Percentiles rank a stretch among this genome's conserved stretches.
These are phyloP conservation scores for Mystacides longicornis DNA, from an alignment of 2,888 invertebrate species.

Conservation along the genomic window DNA sequence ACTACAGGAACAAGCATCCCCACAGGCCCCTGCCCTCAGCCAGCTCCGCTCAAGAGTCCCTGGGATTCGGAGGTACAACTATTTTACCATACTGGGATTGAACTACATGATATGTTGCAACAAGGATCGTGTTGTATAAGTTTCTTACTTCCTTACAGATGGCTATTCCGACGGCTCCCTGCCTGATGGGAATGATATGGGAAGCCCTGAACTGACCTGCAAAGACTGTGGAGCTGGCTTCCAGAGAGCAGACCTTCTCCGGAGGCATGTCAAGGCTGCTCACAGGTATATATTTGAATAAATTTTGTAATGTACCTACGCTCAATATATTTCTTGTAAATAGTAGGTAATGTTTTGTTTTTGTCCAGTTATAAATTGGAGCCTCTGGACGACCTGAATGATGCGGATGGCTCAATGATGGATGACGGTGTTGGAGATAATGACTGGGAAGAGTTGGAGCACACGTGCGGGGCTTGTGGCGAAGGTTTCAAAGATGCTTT, in stretches of 20 bases:
- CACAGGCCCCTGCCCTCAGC: constrained; percentile 32
- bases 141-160: constrained; percentile 9
- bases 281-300: no score
- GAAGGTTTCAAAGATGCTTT: constrained; percentile 69
- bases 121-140: no score
- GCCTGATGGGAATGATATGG: constrained; percentile 11
- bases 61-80: neutral
- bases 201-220: constrained; percentile 47
- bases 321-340: no score
- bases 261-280: constrained; percentile 58
- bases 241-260: constrained; percentile 66
- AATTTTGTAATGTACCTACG: no score
- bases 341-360: neutral
- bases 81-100: no score
- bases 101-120: no score
- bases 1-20: constrained; percentile 38
- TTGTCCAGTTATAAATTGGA: constrained; percentile 39
- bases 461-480: constrained; percentile 74
- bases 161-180: constrained; percentile 18
- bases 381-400: constrained; percentile 27
- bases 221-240: constrained; percentile 73
- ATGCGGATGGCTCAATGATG: constrained; percentile 4
- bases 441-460: constrained; percentile 43
- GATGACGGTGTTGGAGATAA: constrained; percentile 4
- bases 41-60: neutral